A percentile compares a stretch with the other conserved stretches of the same genome.
phyloP scores from a whole-genome alignment of 2,797 vertebrate genomes.

The Hypotaenidia okinawae region DNA sequence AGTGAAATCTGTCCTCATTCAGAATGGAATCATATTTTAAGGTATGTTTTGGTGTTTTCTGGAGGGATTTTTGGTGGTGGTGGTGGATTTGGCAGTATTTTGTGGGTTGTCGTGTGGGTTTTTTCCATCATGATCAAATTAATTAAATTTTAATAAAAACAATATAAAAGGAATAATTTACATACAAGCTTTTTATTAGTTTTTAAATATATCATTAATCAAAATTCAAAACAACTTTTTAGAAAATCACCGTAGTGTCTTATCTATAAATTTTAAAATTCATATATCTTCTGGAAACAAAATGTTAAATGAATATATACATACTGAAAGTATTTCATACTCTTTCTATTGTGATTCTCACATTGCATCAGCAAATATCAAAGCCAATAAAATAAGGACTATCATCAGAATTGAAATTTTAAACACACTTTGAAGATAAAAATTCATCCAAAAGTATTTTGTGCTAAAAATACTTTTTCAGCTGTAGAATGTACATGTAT shows the following conservation, averaged over 20 bases:
- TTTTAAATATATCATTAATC: neutral
- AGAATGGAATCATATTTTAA: neutral
- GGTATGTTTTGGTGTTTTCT: rapidly evolving
- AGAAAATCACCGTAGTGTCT: neutral
- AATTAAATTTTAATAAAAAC: neutral
- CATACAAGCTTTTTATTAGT: neutral
- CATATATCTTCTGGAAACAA: neutral
- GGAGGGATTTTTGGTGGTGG: neutral
- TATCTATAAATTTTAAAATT: neutral
- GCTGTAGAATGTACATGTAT: neutral
- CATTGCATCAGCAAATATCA: neutral
- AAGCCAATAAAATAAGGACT: neutral
- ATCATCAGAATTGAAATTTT: neutral
- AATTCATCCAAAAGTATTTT: neutral
- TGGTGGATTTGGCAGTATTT: too few species aligned
- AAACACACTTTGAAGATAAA: neutral
- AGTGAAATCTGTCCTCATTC: neutral
- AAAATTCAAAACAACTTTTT: neutral
- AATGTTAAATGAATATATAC: neutral
- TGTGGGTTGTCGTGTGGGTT: too few species aligned
- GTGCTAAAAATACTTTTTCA: neutral
- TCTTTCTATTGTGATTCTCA: neutral
- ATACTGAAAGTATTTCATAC: neutral
- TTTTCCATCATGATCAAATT: neutral
- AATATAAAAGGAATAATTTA: neutral